phyloP scores from a whole-genome alignment of 2,113 vertebrate species.

The Chloroceryle aenea region DNA sequence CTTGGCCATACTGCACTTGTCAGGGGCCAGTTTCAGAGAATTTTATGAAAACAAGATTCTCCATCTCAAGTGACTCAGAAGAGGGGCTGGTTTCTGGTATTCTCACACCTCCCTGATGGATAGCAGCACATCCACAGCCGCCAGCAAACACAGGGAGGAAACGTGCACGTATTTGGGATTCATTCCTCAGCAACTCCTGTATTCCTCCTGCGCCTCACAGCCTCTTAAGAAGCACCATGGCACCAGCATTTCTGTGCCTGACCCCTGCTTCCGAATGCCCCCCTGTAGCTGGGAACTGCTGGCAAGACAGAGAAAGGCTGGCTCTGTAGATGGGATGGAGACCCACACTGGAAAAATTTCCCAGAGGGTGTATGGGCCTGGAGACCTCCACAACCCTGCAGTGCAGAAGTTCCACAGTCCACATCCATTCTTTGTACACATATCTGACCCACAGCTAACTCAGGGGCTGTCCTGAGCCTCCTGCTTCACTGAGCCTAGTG shows the following conservation, averaged over 20 bases:
- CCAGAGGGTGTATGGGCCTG: neutral
- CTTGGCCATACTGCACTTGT: neutral
- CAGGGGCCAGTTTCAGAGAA: neutral
- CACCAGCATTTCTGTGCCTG: neutral
- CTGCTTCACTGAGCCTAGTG: neutral
- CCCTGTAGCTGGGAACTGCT: neutral
- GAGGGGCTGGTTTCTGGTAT: neutral
- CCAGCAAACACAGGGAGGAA: neutral
- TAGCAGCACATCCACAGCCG: neutral
- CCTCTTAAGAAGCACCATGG: neutral
- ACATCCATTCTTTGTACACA: neutral
- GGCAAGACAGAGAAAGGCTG: neutral
- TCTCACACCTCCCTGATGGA: neutral
- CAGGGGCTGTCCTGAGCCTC: neutral
- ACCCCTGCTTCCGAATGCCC: neutral
- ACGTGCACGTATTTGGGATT: neutral
- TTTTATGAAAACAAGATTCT: neutral
- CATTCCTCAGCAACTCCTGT: neutral
- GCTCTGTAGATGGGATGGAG: neutral
- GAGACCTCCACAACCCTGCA: neutral
- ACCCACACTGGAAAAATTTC: neutral
- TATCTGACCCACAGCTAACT: neutral
- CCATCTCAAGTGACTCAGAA: neutral
- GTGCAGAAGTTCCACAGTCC: neutral
- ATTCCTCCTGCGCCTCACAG: neutral